These are phyloP conservation scores for Cotesia congregata DNA, from an alignment of 2,888 invertebrate species.

Conservation along the genomic window DNA sequence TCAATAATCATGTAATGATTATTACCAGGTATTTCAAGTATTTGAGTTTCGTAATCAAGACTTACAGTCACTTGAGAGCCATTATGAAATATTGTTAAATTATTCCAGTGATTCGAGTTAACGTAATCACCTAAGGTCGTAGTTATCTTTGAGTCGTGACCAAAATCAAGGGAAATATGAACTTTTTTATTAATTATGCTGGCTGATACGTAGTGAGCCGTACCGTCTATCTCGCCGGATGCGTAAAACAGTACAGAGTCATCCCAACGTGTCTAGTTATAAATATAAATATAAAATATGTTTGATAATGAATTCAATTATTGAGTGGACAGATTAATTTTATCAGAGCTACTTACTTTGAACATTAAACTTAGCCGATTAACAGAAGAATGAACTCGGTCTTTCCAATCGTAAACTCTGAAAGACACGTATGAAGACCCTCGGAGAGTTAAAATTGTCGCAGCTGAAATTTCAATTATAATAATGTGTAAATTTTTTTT, in stretches of 20 bases:
- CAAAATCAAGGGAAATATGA: conserved; percentile 89
- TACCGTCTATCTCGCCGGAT: conserved; percentile 89
- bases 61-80: conserved; percentile 81
- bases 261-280: conserved; percentile 84
- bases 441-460: conserved; percentile 87
- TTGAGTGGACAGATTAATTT: neutral
- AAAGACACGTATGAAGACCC: conserved; percentile 95
- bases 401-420: conserved; percentile 93
- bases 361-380: conserved; percentile 91
- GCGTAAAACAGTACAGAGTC: conserved; percentile 94
- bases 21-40: conserved; percentile 81
- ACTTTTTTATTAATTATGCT: conserved; percentile 87
- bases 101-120: conserved; percentile 88
- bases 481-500: conserved; percentile 23
- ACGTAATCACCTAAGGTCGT: conserved; percentile 79
- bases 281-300: too few relatives aligned
- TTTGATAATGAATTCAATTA: too few relatives aligned
- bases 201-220: conserved; percentile 91
- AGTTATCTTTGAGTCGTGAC: conserved; percentile 81
- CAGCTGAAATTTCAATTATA: conserved; percentile 73
- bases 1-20: conserved; percentile 86
- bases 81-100: conserved; percentile 87
- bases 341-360: conserved; percentile 73
- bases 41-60: conserved; percentile 81
- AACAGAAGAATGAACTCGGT: conserved; percentile 88